Base-by-base conservation (phyloP, 2,113 vertebrate genomes). In the Equus quagga region DNA sequence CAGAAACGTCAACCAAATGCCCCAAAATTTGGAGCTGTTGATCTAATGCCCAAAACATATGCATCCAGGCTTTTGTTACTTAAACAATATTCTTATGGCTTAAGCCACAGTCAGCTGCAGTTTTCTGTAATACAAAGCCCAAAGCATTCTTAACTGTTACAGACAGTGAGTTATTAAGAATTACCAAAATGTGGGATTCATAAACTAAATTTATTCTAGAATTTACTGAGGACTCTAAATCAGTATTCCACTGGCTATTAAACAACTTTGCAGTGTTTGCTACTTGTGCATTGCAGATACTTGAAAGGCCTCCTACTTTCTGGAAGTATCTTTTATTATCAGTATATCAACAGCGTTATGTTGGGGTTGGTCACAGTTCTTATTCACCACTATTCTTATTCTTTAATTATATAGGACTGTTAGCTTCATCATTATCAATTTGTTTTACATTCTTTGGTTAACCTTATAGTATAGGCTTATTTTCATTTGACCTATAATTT, bases 141-240 rank as follows among this genome's bases (percentile, higher is more conserved):
- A 62, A 91, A 91, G 33, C n/a, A 80, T 58, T 76, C 65, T 9
- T 80, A 13, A 69, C 13, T 49, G 17, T 84, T 67, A 84, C 14
- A 90, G 28, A 75, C 4, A 84, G 21, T 79, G 41, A 79, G 17
- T 44, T 91, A 62, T 28, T 89, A 60, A 60, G 67, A 81, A 76
- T 92, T 69, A 51, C n/a, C 89, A 36, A 70, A 80, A 88, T 90
- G 36, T 70, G 31, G 15, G 26, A 51, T 62, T 96, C 60, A 70
- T 64, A 83, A 84, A 85, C 41, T 49, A 96, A 81, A 81, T 11
- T 60, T 89, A 81, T 46, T 88, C 65, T 96, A 79, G 51, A 93
- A 91, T 93, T 79, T 91, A 80, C n/a, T 54, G 31, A 81, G 31
- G 15, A 79, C 36, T 95, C 19, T 80, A 93, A 86, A 51, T 92